Evolutionary conservation across 2,797 vertebrate genomes (phyloP), one percentile per base, ranked within the genome.

Genomic region (Sphaeramia orbicularis): DNA sequence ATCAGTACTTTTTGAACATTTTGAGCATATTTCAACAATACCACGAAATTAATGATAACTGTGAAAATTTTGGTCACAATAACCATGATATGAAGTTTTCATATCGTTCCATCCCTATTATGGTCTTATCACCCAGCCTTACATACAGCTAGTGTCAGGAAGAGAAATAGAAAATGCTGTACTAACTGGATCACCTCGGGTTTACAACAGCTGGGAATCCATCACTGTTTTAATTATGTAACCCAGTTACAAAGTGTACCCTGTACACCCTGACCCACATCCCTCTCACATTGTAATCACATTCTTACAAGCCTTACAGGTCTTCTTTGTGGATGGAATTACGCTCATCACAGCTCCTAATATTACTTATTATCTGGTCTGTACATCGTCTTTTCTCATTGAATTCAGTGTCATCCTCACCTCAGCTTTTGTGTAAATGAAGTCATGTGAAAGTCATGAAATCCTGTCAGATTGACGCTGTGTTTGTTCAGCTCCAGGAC

Each of bases 141-240:
- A n/a, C n/a, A n/a, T 21, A 21, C 19, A 30, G 6, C 41, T 14
- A 5, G 24, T 42, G 51, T 43, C 7, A 6, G 37, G 18, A 27
- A 7, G 53, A 47, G 54, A 65, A 48, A 35, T 15, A 44, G 43
- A 45, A 15, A 44, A 62, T 21, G 11, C 12, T 43, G 45, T 40
- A 2, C 30, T 18, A 45, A 65, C 11, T 55, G 43, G 16, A 45
- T 61, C 11, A 21, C 6, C 6, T 41, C 8, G 41, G 11, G 42
- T 8, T 63, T 10, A 56, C 24, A 40, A 15, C 55, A 50, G 60
- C 24, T 44, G 52, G 45, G 30, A 58, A 57, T 65, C 42, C 61
- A 41, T 68, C 45, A 24, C 50, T 43, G 38, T 43, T 48, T 69
- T 13, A 40, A 81, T 74, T 50, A 74, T 66, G 45, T 65, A 65